Percentiles rank a stretch among this genome's conserved stretches.
Conservation (phyloP, 2,113 vertebrate genomes). For the Phaetusa simplex region DNA sequence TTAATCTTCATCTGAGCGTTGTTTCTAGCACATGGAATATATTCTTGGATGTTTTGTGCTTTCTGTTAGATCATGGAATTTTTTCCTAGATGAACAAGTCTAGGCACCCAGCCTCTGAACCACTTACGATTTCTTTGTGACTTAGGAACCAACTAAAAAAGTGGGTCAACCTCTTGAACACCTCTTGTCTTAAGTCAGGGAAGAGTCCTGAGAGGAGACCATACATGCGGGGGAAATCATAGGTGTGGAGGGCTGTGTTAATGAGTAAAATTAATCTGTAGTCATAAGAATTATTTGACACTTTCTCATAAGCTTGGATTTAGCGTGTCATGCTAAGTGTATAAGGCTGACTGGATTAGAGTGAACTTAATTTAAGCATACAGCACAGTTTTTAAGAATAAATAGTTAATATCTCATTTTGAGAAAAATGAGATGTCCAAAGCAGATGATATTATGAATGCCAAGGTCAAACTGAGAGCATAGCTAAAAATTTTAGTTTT, state of each 20-base stretch:
- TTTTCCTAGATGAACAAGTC: background rate
- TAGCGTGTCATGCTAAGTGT: background rate
- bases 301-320: background rate
- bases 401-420: background rate
- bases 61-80: background rate
- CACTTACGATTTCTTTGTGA: background rate
- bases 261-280: background rate
- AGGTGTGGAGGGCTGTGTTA: background rate
- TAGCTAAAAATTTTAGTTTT: background rate
- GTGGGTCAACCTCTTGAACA: background rate
- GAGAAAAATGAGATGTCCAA: background rate
- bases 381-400: background rate
- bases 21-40: background rate
- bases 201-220: background rate
- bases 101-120: background rate
- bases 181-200: background rate
- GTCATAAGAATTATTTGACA: rapidly evolving
- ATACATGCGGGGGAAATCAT: background rate
- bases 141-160: background rate
- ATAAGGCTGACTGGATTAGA: background rate
- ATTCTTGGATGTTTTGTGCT: background rate
- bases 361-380: background rate
- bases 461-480: background rate
- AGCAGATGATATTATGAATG: background rate
- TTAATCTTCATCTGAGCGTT: background rate